Base-by-base conservation (phyloP, 2,797 vertebrate species). In the Hyperoplus lanceolatus region DNA sequence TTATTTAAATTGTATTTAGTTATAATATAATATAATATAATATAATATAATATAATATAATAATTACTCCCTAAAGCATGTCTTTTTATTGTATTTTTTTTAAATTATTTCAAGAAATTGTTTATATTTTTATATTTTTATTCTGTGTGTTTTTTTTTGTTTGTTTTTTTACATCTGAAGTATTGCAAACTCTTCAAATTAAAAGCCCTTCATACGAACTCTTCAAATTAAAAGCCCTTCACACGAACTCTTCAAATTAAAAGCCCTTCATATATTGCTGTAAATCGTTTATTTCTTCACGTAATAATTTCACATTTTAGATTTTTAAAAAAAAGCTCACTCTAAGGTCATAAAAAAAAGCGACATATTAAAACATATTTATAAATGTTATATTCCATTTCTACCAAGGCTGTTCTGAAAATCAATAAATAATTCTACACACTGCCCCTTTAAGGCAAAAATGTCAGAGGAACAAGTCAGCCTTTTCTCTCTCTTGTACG, bases 211-310 rank as follows among this genome's bases (percentile, higher is more conserved):
- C 48, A 55, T 29, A 11, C 7, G 3, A 0, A 15, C 16, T 15
- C 18, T 59, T 82, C 66, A 75, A 48, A 89, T 83, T 87, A 85
- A 89, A 89, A 80, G 67, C 46, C 42, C 6, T 69, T 4, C 48
- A 55, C 18, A 11, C 7, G 3, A 0, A 15, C 16, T 15, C 18
- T 59, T 82, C 66, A 75, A 48, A 89, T 83, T 87, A 85, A 89
- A 89, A 80, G 67, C 46, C 42, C 6, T 69, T 4, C 48, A 55
- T 29, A 11, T 5, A 3, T 1, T 11, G 50, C 41, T 64, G 56
- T 29, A 1, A n/a, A 16, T 7, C 29, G 12, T 66, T 54, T 60
- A 3, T 66, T 38, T 36, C 21, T 42, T 70, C 4, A 8, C 7
- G 10, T 15, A 16, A 11, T 41, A 42, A 16, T 3, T 39, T 13